Conservation (phyloP, 2,797 vertebrate genomes). For the Phrynocephalus forsythii region DNA sequence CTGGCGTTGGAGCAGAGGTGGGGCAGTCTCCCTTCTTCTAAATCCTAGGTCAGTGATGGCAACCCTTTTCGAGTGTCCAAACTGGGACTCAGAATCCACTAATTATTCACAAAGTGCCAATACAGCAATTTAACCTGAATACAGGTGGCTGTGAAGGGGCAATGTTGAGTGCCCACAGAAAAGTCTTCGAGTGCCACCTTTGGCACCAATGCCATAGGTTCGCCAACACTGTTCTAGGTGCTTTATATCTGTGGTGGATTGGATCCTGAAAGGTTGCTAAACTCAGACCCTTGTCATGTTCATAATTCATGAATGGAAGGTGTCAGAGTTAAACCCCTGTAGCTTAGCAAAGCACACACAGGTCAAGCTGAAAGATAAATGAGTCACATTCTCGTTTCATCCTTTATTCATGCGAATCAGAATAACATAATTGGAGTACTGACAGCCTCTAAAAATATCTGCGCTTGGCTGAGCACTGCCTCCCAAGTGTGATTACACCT, state of each 20-base stretch:
- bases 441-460: conserved; percentile 17
- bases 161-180: no score
- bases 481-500: conserved; percentile 31
- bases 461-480: conserved; percentile 11
- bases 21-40: no score
- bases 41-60: no score
- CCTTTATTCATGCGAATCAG: conserved; percentile 1
- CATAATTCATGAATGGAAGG: background rate
- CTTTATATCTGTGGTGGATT: no score
- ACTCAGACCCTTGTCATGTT: background rate
- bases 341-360: background rate
- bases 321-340: background rate
- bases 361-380: background rate
- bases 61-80: no score
- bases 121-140: no score
- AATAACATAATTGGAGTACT: background rate
- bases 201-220: no score
- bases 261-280: background rate
- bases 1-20: background rate
- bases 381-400: background rate
- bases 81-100: no score
- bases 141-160: no score
- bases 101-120: no score
- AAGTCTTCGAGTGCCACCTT: no score
- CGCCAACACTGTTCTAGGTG: no score